These are phyloP conservation scores for Orchesella cincta DNA, from an alignment of 1,140 invertebrate species.

Conservation along the genomic window DNA sequence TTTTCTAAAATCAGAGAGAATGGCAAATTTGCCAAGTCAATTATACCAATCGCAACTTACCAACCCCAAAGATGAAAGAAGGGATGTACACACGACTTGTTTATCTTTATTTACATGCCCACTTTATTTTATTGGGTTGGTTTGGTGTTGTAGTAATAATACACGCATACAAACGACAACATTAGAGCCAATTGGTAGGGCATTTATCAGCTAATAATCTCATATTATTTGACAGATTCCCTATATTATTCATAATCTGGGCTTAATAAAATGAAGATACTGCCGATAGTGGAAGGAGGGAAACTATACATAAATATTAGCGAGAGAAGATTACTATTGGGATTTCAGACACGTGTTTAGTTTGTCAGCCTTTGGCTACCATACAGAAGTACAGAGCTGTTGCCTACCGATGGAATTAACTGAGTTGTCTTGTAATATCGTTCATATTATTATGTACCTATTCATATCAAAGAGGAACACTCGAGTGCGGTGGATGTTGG, in stretches of 20 bases:
- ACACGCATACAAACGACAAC: slow-evolving; percentile 4
- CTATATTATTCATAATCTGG: background rate
- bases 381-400: background rate
- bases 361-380: slow-evolving; percentile 3
- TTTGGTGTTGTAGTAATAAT: background rate
- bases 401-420: slow-evolving; percentile 6
- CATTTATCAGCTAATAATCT: slow-evolving; percentile 26
- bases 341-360: slow-evolving; percentile 25
- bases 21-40: slow-evolving; percentile 22
- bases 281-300: slow-evolving; percentile 18
- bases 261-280: slow-evolving; percentile 10
- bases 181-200: background rate
- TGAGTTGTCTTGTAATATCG: background rate
- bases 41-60: no score
- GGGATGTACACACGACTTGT: background rate
- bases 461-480: background rate
- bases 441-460: background rate
- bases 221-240: background rate
- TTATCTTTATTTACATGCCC: background rate
- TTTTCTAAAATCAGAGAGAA: background rate
- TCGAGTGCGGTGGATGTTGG: no score
- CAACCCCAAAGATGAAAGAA: no score
- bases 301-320: slow-evolving; percentile 18
- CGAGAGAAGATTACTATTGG: slow-evolving; percentile 20
- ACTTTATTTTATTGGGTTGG: background rate